These are phyloP conservation scores for Pteronotus mesoamericanus DNA, from an alignment of 2,797 vertebrate genomes.

Conservation along the genomic window DNA sequence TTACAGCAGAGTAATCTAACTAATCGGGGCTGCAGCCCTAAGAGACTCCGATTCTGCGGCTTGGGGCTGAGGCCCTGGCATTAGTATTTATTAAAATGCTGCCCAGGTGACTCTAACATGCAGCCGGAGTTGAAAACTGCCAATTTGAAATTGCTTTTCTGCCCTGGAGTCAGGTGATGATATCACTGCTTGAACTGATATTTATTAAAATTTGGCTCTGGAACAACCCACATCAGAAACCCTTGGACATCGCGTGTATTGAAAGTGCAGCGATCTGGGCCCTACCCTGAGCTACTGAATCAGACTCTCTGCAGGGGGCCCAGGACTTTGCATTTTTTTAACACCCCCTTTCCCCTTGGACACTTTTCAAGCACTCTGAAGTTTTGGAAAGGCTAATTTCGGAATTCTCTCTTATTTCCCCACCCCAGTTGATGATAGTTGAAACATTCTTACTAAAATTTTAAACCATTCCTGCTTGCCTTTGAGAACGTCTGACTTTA, in stretches of 20 bases:
- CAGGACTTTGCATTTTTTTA: not conserved
- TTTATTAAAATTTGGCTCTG: not conserved
- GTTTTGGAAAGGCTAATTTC: not conserved
- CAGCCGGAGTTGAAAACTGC: not conserved
- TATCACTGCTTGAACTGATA: not conserved
- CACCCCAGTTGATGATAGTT: not conserved
- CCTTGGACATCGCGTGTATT: not conserved
- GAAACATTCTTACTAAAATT: not conserved
- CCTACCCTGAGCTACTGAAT: not conserved
- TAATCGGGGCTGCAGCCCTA: not conserved
- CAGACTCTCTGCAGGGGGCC: not conserved
- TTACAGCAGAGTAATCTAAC: not conserved
- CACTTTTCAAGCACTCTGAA: not conserved
- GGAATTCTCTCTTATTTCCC: not conserved
- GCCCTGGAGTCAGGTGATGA: not conserved
- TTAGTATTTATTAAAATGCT: not conserved
- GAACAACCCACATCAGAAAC: not conserved
- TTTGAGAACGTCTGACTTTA: not conserved
- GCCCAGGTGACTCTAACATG: not conserved
- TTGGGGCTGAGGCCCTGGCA: not conserved
- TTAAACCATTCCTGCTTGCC: not conserved
- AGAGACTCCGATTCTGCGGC: not conserved
- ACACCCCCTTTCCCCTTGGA: accelerated
- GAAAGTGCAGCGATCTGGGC: not conserved
- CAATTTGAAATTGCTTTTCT: not conserved